Evolutionary conservation across 1,140 invertebrate genomes (phyloP).

Genomic region (Drosophila fuyamai): DNA sequence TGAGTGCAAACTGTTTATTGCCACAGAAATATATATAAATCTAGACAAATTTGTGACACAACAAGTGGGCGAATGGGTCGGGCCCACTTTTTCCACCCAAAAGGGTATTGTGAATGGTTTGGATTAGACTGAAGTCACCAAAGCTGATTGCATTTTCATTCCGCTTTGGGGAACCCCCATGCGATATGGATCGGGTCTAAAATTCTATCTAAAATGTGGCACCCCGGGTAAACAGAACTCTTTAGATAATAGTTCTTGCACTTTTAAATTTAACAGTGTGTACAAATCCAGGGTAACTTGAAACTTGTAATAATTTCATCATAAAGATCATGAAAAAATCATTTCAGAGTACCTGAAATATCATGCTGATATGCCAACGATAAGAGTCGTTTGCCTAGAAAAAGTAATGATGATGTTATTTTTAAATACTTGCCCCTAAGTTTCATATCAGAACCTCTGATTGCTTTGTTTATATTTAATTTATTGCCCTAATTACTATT

Average conservation of each 20-base stretch:
- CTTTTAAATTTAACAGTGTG: too few species aligned
- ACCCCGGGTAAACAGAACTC: background rate
- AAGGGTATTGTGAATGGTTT: background rate
- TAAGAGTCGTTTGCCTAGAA: background rate
- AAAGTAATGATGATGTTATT: background rate
- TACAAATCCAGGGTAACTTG: background rate
- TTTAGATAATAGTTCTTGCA: too few species aligned
- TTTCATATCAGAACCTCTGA: background rate
- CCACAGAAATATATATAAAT: conserved; percentile 10
- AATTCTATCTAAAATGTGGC: background rate
- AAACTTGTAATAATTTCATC: background rate
- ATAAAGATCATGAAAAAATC: background rate
- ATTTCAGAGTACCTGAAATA: background rate
- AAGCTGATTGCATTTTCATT: background rate
- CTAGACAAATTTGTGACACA: conserved; percentile 6
- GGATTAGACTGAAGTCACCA: background rate
- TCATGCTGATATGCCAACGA: conserved; percentile 5
- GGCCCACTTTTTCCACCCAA: conserved; percentile 11
- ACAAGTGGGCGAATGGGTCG: conserved; percentile 28
- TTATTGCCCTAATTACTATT: background rate
- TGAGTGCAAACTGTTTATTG: conserved; percentile 21
- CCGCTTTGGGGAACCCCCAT: background rate
- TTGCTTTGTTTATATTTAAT: background rate
- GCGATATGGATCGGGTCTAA: background rate
- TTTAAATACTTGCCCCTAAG: background rate